Evolutionary conservation across 2,888 invertebrate genomes (phyloP).

Genomic region (Epinotia nisella): DNA sequence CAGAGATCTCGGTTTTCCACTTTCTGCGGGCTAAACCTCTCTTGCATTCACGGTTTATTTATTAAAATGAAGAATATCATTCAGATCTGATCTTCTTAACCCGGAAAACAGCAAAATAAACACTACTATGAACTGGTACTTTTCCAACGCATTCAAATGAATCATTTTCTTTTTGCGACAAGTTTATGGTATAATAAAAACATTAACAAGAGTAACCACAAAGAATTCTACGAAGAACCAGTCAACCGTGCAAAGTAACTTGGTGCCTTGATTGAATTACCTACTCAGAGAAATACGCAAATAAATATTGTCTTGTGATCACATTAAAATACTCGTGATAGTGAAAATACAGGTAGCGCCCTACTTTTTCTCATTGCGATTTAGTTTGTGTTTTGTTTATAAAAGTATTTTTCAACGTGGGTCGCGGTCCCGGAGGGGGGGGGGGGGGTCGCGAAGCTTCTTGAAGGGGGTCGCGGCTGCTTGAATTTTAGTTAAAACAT

Average conservation of each 20-base stretch:
- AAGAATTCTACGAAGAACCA: conserved; percentile 8
- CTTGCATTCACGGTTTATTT: too few species aligned
- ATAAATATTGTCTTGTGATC: neutral
- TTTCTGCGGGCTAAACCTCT: too few species aligned
- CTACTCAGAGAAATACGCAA: conserved; percentile 12
- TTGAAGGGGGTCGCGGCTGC: too few species aligned
- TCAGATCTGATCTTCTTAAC: neutral
- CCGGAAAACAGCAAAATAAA: neutral
- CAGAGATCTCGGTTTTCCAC: too few species aligned
- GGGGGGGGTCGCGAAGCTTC: too few species aligned
- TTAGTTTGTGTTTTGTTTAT: too few species aligned
- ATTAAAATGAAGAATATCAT: neutral
- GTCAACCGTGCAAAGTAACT: conserved; percentile 11
- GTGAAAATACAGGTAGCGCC: too few species aligned
- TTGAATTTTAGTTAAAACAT: too few species aligned
- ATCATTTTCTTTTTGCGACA: conserved; percentile 23
- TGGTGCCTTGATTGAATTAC: neutral
- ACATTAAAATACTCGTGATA: too few species aligned
- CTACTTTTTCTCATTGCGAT: too few species aligned
- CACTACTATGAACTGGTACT: neutral
- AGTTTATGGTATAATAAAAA: conserved; percentile 7
- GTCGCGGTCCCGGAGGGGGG: too few species aligned
- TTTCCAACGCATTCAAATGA: conserved; percentile 14
- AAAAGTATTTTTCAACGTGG: too few species aligned
- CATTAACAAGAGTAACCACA: conserved; percentile 1